Evolutionary conservation across 1,140 invertebrate genomes (phyloP).

Genomic region (Telenomus remus): DNA sequence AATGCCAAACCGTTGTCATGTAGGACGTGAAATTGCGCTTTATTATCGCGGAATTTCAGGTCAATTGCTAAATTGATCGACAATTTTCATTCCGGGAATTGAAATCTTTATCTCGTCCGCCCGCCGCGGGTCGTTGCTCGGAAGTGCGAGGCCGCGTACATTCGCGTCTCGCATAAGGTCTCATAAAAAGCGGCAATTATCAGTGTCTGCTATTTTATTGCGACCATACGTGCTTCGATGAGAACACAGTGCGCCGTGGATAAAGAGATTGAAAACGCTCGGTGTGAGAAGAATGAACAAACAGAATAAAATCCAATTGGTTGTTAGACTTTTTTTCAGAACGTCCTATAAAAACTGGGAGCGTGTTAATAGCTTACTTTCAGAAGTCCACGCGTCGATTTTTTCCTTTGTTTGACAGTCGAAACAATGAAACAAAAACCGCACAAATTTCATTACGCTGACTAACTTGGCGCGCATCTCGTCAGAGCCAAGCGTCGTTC

Average conservation of each 20-base stretch:
- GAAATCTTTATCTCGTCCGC: constrained; percentile 68
- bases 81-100: constrained; percentile 73
- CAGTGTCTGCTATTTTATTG: constrained; percentile 68
- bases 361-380: constrained; percentile 50
- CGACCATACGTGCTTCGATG: constrained; percentile 55
- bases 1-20: constrained; percentile 42
- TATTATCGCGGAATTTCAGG: constrained; percentile 70
- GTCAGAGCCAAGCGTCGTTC: constrained; percentile 11
- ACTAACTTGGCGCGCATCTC: constrained; percentile 22
- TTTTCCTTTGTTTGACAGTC: constrained; percentile 22
- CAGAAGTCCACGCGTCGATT: constrained; percentile 30
- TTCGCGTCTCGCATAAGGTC: constrained; percentile 53
- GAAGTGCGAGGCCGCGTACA: constrained; percentile 55
- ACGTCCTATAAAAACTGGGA: constrained; percentile 38
- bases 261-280: constrained; percentile 58
- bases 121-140: constrained; percentile 58
- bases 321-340: constrained; percentile 49
- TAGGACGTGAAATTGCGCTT: constrained; percentile 66
- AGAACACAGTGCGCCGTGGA: constrained; percentile 46
- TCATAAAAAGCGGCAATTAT: constrained; percentile 71
- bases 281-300: constrained; percentile 43
- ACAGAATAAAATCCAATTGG: constrained; percentile 54
- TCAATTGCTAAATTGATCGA: constrained; percentile 73
- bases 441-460: constrained; percentile 29
- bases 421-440: constrained; percentile 34